Base-by-base conservation (phyloP, 2,888 invertebrate genomes). In the Palloptera scutellata region DNA sequence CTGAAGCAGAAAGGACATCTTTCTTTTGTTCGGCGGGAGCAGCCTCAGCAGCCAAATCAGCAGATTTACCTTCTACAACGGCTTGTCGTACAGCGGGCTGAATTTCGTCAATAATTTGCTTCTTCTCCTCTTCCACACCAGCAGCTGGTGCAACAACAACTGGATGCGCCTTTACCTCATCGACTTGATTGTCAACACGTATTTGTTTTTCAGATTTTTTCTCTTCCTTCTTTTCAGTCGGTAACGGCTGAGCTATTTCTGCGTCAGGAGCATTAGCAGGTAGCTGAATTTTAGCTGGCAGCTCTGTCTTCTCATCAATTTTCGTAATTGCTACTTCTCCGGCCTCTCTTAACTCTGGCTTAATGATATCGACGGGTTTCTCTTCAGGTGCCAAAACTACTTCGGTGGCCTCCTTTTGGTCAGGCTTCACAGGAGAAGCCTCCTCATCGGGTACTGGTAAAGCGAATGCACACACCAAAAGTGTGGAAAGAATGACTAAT, bases 361-460 rank as follows among this genome's bases (percentile, higher is more conserved):
- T 72, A 17, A 64, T 58, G 30, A 65, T 72, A 53, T 75, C 76
- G 45, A 64, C 64, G 10, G 70, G 53, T 61, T 74, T 73, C n/a
- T 70, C 70, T 10, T 72, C 71, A 41, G 58, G 62, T 19, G 70
- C 66, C 53, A 63, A 70, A 52, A 69, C 65, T 30, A 66, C 69
- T 48, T 64, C 71, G 52, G 70, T 55, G 61, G 72, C 72, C 15
- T 69, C 64, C 30, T 70, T 69, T 6, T 67, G 59, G 60, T 61
- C 66, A 20, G 67, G 60, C 60, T 1, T 73, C n/a, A 76, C 70
- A 2, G 76, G 74, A 58, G 81, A 77, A 11, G 77, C 79, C 64
- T 81, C 83, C 71, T 82, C 83, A 74, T 83, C 83, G 66, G 83
- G 83, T 15, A 83, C 74, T 11, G 83, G 83, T n/a, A 78, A 72